phyloP scores from a whole-genome alignment of 2,797 vertebrate genomes.

The Petrocephalus schoutedeni region DNA sequence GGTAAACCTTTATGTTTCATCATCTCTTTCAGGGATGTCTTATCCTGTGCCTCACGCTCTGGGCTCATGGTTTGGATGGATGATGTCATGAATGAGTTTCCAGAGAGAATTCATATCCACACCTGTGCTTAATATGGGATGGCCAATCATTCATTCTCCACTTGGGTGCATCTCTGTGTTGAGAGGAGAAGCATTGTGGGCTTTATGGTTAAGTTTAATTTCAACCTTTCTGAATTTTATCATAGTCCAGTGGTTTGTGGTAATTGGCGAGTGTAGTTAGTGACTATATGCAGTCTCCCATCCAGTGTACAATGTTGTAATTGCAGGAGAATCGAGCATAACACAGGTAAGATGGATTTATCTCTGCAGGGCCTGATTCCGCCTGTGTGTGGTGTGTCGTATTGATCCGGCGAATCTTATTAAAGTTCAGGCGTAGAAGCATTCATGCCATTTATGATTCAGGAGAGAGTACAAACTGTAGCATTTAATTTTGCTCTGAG shows the following conservation, averaged over 20 bases:
- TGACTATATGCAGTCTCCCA: not conserved
- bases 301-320: not conserved
- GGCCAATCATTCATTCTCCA: not conserved
- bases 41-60: not conserved
- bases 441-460: not conserved
- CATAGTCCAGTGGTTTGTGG: not conserved
- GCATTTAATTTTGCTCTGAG: not conserved
- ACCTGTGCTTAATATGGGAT: not conserved
- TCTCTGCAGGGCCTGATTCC: slow-evolving; percentile 53
- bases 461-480: not conserved
- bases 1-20: not conserved
- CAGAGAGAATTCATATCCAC: not conserved
- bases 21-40: not conserved
- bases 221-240: not conserved
- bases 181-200: not conserved
- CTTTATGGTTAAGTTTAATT: not conserved
- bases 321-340: not conserved
- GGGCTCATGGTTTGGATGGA: not conserved
- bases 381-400: slow-evolving; percentile 2
- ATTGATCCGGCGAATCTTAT: slow-evolving; percentile 67
- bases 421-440: slow-evolving; percentile 77
- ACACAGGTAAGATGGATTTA: slow-evolving; percentile 42
- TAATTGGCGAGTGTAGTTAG: not conserved
- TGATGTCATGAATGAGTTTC: not conserved
- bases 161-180: not conserved